Conservation (phyloP, 2,797 vertebrate species). For the Vespertilio murinus region DNA sequence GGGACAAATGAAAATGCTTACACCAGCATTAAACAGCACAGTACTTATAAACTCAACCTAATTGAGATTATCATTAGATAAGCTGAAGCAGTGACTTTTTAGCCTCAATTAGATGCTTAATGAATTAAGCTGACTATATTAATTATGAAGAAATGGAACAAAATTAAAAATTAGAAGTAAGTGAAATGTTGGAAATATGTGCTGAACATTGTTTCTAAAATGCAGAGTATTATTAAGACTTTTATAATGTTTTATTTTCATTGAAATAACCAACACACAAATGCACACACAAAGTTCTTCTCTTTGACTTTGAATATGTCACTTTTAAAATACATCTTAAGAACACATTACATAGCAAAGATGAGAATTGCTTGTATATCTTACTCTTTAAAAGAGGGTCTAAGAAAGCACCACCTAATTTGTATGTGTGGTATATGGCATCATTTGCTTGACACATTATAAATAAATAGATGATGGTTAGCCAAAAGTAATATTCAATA, state of each 20-base stretch:
- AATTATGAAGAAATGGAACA: neutral
- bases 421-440: neutral
- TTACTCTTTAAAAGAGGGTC: neutral
- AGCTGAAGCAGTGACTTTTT: neutral
- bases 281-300: neutral
- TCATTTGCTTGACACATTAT: neutral
- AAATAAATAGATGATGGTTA: neutral
- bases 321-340: neutral
- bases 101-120: slow-evolving; percentile 19
- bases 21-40: neutral
- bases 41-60: neutral
- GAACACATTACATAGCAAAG: neutral
- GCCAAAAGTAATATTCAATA: neutral
- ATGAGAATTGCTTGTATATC: neutral
- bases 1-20: neutral
- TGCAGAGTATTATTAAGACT: neutral
- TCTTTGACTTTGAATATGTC: neutral
- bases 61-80: neutral
- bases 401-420: neutral
- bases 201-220: neutral
- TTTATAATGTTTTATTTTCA: neutral
- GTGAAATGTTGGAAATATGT: neutral
- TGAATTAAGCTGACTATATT: slow-evolving; percentile 35
- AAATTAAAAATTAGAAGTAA: slow-evolving; percentile 30
- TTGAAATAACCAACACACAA: neutral